phyloP scores from a whole-genome alignment of 2,797 vertebrate species.

The Darevskia mixta region DNA sequence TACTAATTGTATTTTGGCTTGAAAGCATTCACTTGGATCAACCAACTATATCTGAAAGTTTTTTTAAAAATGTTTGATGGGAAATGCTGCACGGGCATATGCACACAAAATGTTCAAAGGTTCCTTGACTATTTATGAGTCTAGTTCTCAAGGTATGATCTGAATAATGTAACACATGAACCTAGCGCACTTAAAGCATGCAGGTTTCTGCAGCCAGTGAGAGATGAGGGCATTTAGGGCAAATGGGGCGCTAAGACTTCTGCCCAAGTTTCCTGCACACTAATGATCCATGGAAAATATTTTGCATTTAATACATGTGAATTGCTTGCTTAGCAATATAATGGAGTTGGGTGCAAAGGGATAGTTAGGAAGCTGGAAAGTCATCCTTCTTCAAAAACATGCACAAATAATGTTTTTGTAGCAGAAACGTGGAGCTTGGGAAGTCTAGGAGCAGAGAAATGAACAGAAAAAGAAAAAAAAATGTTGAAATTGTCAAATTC shows the following conservation, averaged over 20 bases:
- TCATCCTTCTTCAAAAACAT: too few species aligned
- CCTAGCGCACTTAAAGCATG: background rate
- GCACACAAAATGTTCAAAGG: background rate
- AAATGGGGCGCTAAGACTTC: background rate
- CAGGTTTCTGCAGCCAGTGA: background rate
- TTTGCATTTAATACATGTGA: too few species aligned
- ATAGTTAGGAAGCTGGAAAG: background rate
- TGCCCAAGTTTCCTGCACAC: too few species aligned
- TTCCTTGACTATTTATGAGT: background rate
- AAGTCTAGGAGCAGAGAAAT: too few species aligned
- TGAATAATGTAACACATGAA: background rate
- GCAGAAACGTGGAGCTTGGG: too few species aligned
- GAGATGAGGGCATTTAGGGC: background rate
- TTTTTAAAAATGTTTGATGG: background rate
- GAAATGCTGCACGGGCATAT: background rate
- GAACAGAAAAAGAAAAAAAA: background rate
- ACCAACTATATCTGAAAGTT: constrained; percentile 24
- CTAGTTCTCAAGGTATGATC: background rate
- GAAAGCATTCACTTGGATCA: background rate
- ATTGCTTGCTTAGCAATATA: background rate
- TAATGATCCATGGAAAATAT: too few species aligned
- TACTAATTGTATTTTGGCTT: constrained; percentile 20
- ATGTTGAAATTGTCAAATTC: background rate
- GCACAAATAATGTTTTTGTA: too few species aligned
- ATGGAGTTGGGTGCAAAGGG: background rate